phyloP scores from a whole-genome alignment of 1,140 invertebrate genomes.

The Cydia amplana region DNA sequence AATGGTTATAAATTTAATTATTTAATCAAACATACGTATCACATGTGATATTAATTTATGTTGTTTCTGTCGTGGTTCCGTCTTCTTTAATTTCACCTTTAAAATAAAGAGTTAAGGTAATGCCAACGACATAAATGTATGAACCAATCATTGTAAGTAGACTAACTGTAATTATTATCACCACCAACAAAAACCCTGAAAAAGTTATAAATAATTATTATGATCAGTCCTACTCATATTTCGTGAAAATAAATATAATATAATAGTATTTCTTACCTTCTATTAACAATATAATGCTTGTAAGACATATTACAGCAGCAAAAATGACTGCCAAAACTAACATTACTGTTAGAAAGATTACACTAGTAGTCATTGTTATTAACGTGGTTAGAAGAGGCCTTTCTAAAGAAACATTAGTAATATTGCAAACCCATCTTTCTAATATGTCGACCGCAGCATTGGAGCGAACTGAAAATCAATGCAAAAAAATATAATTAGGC shows the following conservation, averaged over 20 bases:
- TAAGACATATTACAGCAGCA: conserved; percentile 38
- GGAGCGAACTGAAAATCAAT: conserved; percentile 49
- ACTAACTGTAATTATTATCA: not conserved
- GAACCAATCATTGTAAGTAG: not conserved
- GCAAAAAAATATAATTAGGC: not conserved
- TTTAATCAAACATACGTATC: not conserved
- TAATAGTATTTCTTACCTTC: conserved; percentile 44
- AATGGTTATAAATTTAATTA: not conserved
- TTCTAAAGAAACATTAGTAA: conserved; percentile 32
- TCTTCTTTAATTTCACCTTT: not conserved
- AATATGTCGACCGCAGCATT: not conserved
- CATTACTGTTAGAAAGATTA: conserved; percentile 37
- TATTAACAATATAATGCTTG: conserved; percentile 44
- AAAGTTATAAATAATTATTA: conserved; percentile 37
- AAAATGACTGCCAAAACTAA: conserved; percentile 39
- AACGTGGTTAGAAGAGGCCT: conserved; percentile 49
- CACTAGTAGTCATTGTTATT: conserved; percentile 35
- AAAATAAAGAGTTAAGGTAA: conserved; percentile 1
- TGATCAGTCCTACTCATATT: too few species aligned
- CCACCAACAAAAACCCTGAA: conserved; percentile 37
- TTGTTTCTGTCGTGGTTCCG: not conserved
- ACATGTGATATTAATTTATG: not conserved
- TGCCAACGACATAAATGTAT: conserved; percentile 18
- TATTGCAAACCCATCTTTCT: conserved; percentile 11
- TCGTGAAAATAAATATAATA: too few species aligned